phyloP scores from a whole-genome alignment of 2,797 vertebrate species.

The Schizothorax lantsangensis region DNA sequence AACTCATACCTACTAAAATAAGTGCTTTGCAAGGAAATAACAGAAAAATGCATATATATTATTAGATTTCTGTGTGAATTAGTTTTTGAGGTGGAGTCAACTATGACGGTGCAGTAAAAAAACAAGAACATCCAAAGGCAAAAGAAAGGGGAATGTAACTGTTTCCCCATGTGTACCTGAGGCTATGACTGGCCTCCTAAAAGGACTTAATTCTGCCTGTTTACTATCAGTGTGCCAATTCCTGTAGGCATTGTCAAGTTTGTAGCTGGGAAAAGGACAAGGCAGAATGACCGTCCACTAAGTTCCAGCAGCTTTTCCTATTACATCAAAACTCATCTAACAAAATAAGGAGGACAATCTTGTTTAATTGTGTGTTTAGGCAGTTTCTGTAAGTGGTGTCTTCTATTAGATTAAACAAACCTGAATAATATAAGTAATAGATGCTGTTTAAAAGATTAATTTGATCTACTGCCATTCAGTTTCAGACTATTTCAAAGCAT shows the following conservation, averaged over 20 bases:
- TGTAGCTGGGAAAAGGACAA: conserved; percentile 30
- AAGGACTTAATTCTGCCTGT: conserved; percentile 51
- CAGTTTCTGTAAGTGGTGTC: neutral
- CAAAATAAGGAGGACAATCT: neutral
- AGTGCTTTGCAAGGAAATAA: conserved; percentile 57
- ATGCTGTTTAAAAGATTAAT: neutral
- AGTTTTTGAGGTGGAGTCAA: conserved; percentile 47
- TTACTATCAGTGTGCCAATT: conserved; percentile 56
- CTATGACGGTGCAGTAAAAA: conserved; percentile 15
- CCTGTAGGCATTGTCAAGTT: conserved; percentile 60
- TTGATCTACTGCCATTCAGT: neutral
- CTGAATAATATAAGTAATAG: neutral
- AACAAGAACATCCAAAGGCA: neutral
- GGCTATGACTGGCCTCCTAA: conserved; percentile 62
- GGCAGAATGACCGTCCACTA: neutral
- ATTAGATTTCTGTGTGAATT: conserved; percentile 15
- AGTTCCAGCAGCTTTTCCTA: neutral
- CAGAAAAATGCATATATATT: conserved; percentile 50
- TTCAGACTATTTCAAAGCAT: neutral
- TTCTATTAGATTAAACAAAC: neutral
- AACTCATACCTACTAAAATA: conserved; percentile 57
- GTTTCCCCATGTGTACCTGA: conserved; percentile 71
- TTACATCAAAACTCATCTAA: neutral
- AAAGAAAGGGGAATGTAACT: conserved; percentile 55
- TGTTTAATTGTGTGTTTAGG: neutral